Conservation (phyloP, 2,113 vertebrate species). For the Pseudorectes ferrugineus region DNA sequence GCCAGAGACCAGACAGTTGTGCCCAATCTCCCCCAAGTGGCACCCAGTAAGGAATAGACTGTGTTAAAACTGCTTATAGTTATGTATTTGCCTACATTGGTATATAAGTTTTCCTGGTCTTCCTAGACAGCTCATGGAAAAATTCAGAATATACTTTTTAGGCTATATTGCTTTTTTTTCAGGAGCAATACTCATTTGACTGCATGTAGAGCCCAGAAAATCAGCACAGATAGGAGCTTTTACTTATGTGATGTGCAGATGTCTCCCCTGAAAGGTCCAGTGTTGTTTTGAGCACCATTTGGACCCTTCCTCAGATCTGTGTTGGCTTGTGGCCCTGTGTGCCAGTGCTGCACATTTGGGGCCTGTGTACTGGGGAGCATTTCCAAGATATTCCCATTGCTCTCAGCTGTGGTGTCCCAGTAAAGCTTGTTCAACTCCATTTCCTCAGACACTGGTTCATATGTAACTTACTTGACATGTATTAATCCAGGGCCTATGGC, state of each 20-base stretch:
- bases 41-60: background rate
- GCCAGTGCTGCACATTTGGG: background rate
- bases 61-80: background rate
- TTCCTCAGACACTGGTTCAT: background rate
- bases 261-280: background rate
- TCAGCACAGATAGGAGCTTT: background rate
- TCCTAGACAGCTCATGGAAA: background rate
- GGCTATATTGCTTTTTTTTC: background rate
- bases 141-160: background rate
- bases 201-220: background rate
- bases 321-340: background rate
- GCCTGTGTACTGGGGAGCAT: background rate
- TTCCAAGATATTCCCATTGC: background rate
- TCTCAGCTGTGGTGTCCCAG: background rate
- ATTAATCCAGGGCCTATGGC: background rate
- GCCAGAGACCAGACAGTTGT: background rate
- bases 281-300: background rate
- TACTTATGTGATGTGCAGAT: background rate
- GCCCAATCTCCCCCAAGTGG: background rate
- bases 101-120: background rate
- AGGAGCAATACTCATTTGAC: background rate
- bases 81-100: background rate
- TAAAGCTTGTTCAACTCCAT: background rate
- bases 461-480: fast-evolving
- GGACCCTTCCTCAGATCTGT: background rate